Base-by-base conservation (phyloP, 64 coral and sea anemone species). In the Montipora sp. region DNA sequence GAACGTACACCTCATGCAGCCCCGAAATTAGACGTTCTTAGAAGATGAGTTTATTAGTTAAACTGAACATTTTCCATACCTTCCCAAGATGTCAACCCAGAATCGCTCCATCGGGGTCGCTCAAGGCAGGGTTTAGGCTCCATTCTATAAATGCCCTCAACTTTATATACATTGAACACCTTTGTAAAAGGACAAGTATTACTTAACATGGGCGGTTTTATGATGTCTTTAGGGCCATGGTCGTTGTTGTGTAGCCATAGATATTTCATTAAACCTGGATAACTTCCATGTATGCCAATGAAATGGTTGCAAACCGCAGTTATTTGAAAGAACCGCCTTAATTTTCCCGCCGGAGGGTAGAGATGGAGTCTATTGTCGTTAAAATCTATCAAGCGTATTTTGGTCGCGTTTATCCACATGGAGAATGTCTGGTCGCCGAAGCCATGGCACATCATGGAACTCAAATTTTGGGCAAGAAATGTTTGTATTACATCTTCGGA, bases 371-470 rank as follows among this genome's bases (percentile, higher is more conserved):
- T 47, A 4, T 7, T 4, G 75, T 93, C 91, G 46, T 93, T 8
- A 24, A 93, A 93, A 43, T 88, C 74, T 12, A 3, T 0, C 21
- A 49, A 80, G 10, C 10, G 5, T 15, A 8, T 8, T 8, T 88
- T 88, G 6, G 88, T 47, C 7, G 88, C 79, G 21, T 81, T 15
- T 24, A 24, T 24, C 92, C 92, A 93, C 10, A 88, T 8, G 20
- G 49, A 59, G 68, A 80, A 80, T n/a, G 79, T 75, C 58, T 93
- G 92, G 23, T 93, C 92, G 16, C 75, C 92, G 27, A 71, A 57
- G 9, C 84, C 84, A 75, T 93, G 92, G 59, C 92, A 93, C 3
- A 93, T 9, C 49, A 88, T 80, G 8, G n/a, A 57, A 8, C 23
- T 71, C 45, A 70, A 9, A 57, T 93, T 75, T 81, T 93, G 92